Base-by-base conservation (phyloP, 2,888 invertebrate genomes). In the Dasypolia templi region DNA sequence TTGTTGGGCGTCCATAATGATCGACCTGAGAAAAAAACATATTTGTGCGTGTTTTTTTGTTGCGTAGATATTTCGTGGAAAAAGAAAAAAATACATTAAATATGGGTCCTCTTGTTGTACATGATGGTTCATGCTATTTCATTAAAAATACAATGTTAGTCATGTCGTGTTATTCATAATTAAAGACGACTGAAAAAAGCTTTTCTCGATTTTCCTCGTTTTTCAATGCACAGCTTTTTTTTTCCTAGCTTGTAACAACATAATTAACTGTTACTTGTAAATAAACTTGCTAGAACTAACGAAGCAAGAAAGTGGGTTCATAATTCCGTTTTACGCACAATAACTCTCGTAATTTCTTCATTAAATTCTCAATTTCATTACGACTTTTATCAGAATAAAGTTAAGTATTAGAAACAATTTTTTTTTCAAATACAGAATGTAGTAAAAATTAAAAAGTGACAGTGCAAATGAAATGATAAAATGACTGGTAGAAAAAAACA, bases 301-400 rank as follows among this genome's bases (percentile, higher is more conserved):
- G 64, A 71, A 71, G 68, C 64, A 70, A 55, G 75, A 76, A 82
- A 82, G 68, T 66, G 35, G 59, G 79, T 75, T 58, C 73, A n/a
- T 73, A 78, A 72, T 22, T 61, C 14, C 2, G 14, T 44, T 77
- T 58, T 49, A 73, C 74, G 67, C 74, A 64, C 58, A 42, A 53
- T 58, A 42, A 55, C 58, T 39, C 22, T 67, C 51, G 32, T 73
- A 56, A 55, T 56, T 26, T 72, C 22, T 63, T 58, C 32, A 74
- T 80, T 35, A n/a, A 49, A 55, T 58, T 29, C 19, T 46, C 11
- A 32, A 49, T 64, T 63, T 72, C 22, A 61, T 42, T 22, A 19
- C 17, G 22, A 5, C 22, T 29, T 26, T 62, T 6, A n/a, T 3
- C 7, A 3, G 17, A n/a, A 2, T n/a, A 17, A 17, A 35, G 22